phyloP scores from a whole-genome alignment of 1,140 invertebrate species.

The Sminthurinus signatus region DNA sequence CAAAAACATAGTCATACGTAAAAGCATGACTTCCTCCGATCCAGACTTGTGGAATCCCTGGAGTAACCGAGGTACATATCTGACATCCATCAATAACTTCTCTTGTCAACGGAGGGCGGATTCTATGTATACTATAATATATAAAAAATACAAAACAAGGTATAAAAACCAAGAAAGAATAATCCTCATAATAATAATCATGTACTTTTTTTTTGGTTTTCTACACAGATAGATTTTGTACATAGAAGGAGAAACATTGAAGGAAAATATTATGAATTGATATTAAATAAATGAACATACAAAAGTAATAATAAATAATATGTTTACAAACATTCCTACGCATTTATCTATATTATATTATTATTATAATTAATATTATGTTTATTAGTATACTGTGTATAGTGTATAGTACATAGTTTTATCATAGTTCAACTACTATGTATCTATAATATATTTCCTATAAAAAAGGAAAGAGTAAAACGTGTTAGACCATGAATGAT shows the following conservation, averaged over 20 bases:
- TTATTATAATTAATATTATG: neutral
- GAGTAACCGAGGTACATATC: conserved; percentile 80
- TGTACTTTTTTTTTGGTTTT: no score
- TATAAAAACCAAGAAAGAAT: no score
- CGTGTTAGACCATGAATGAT: neutral
- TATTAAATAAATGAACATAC: no score
- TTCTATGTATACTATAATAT: conserved; percentile 50
- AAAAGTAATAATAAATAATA: no score
- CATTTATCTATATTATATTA: neutral
- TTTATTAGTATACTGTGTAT: conserved; percentile 3
- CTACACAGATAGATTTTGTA: no score
- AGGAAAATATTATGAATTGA: no score
- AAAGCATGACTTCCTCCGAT: conserved; percentile 91
- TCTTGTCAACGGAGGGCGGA: conserved; percentile 84
- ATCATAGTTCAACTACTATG: neutral
- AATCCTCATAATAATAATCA: no score
- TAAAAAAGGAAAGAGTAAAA: no score
- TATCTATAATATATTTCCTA: neutral
- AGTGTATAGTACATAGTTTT: neutral
- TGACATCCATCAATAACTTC: conserved; percentile 93
- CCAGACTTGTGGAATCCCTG: conserved; percentile 82
- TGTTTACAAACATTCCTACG: no score
- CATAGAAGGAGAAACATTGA: no score
- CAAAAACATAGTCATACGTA: conserved; percentile 95
- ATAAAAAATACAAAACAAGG: no score